Conservation (phyloP, 1,140 invertebrate genomes). For the Drosophila sucinea region DNA sequence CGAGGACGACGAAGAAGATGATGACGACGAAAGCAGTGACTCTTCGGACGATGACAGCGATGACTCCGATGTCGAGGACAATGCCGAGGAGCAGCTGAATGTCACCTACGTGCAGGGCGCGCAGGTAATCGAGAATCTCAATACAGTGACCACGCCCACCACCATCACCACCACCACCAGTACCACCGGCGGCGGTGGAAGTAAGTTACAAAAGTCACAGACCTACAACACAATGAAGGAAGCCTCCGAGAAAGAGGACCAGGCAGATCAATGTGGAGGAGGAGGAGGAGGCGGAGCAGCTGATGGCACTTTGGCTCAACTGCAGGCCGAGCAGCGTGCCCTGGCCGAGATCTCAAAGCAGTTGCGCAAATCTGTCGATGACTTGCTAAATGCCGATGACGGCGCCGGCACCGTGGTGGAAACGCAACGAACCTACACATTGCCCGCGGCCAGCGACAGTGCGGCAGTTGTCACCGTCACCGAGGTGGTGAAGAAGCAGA, state of each 20-base stretch:
- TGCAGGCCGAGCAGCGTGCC: constrained; percentile 76
- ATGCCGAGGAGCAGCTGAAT: constrained; percentile 61
- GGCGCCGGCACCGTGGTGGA: constrained; percentile 48
- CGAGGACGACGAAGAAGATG: constrained; percentile 51
- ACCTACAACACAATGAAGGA: constrained; percentile 76
- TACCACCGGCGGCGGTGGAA: constrained; percentile 4
- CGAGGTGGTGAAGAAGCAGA: constrained; percentile 62
- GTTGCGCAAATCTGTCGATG: constrained; percentile 77
- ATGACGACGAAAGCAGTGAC: constrained; percentile 68
- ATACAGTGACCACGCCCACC: constrained; percentile 42
- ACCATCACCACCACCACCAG: too few species aligned
- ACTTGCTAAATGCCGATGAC: constrained; percentile 65
- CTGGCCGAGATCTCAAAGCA: constrained; percentile 82
- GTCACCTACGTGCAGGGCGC: constrained; percentile 73
- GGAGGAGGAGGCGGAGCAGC: constrained; percentile 26
- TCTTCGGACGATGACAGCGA: constrained; percentile 72
- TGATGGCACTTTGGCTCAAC: constrained; percentile 57
- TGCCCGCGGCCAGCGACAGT: constrained; percentile 54
- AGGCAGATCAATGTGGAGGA: neutral
- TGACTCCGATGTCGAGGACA: constrained; percentile 71
- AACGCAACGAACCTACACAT: constrained; percentile 50
- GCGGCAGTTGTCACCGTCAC: constrained; percentile 65
- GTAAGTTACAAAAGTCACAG: constrained; percentile 76
- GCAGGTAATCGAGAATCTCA: constrained; percentile 81
- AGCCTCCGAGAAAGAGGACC: constrained; percentile 25